Evolutionary conservation across 2,797 vertebrate genomes (phyloP).

Genomic region (Acropternis orthonyx): DNA sequence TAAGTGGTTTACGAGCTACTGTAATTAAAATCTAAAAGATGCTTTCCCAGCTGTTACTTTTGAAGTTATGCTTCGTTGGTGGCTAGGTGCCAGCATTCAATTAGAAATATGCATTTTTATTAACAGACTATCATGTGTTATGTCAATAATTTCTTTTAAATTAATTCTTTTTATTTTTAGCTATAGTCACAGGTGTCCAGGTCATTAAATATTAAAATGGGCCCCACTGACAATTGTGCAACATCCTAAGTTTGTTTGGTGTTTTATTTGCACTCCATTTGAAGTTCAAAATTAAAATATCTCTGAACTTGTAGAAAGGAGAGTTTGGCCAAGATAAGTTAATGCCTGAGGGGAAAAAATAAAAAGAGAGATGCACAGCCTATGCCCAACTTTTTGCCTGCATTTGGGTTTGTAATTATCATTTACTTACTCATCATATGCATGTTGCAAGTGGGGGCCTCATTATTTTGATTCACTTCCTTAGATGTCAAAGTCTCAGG

Average conservation of each 20-base stretch:
- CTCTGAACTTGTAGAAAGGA: slow-evolving; percentile 22
- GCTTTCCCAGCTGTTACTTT: slow-evolving; percentile 79
- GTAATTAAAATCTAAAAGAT: slow-evolving; percentile 79
- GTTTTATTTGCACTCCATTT: slow-evolving; percentile 55
- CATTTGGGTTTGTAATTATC: slow-evolving; percentile 24
- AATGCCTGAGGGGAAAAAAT: slow-evolving; percentile 10
- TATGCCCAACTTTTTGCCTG: background rate
- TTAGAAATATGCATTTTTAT: slow-evolving; percentile 77
- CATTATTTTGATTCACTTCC: slow-evolving; percentile 15
- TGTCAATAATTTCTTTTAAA: slow-evolving; percentile 73
- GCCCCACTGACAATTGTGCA: slow-evolving; percentile 28
- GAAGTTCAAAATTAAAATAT: slow-evolving; percentile 55
- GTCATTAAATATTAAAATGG: slow-evolving; percentile 64
- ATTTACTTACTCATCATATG: background rate
- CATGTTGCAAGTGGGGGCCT: background rate
- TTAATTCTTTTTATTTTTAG: slow-evolving; percentile 57
- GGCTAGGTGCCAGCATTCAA: slow-evolving; percentile 77
- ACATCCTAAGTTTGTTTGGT: slow-evolving; percentile 24
- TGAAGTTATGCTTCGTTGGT: slow-evolving; percentile 73
- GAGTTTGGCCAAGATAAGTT: slow-evolving; percentile 11
- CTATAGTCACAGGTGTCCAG: slow-evolving; percentile 42
- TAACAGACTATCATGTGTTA: slow-evolving; percentile 67
- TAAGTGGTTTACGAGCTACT: slow-evolving; percentile 65
- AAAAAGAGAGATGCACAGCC: background rate
- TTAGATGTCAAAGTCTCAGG: background rate